These are phyloP conservation scores for Pitta sordida DNA, from an alignment of 2,113 vertebrate species.

Conservation along the genomic window DNA sequence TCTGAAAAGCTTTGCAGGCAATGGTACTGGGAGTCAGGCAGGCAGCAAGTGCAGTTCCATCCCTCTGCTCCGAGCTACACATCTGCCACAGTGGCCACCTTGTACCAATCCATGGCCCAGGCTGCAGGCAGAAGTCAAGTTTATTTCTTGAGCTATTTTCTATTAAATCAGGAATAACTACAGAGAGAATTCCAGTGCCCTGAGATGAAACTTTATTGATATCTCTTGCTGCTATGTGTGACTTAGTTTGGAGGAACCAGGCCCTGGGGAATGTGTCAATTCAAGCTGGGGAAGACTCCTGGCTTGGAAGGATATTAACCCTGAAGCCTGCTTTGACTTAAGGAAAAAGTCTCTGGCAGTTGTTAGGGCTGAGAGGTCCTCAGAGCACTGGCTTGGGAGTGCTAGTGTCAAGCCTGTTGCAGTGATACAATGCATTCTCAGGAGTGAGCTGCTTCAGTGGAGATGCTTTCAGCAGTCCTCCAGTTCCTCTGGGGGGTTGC, in stretches of 20 bases:
- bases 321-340: neutral
- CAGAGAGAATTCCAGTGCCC: neutral
- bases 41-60: neutral
- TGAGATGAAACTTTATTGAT: rapidly evolving
- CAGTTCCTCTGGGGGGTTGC: neutral
- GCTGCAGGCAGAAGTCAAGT: neutral
- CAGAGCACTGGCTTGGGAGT: neutral
- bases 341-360: neutral
- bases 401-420: neutral
- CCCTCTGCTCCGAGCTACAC: neutral
- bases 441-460: neutral
- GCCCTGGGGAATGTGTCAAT: neutral
- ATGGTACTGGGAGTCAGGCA: neutral
- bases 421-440: neutral
- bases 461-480: neutral
- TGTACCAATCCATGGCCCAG: rapidly evolving
- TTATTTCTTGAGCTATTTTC: neutral
- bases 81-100: neutral
- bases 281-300: no score
- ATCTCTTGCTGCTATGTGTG: neutral
- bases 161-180: neutral
- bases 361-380: neutral
- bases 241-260: neutral
- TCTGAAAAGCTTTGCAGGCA: slow-evolving; percentile 2
- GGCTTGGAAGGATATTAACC: neutral